phyloP scores from a whole-genome alignment of 2,888 invertebrate genomes.

The Schrankia costaestrigalis region DNA sequence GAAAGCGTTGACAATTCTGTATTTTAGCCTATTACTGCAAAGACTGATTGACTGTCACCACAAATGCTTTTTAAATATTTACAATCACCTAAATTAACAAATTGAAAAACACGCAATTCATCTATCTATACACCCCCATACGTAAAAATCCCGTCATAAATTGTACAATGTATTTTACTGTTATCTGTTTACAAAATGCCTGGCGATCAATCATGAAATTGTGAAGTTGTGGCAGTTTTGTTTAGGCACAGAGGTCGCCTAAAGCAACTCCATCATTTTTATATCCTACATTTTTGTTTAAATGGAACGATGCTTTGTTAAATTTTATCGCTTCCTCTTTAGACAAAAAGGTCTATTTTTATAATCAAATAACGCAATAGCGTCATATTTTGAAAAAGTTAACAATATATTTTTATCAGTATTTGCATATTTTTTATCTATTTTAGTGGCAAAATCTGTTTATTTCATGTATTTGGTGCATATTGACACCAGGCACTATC shows the following conservation, averaged over 20 bases:
- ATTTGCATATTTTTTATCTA: background rate
- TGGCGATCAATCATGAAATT: constrained; percentile 37
- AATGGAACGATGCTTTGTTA: constrained; percentile 9
- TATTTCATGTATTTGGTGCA: too few species aligned
- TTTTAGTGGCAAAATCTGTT: too few species aligned
- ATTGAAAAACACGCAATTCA: constrained; percentile 35
- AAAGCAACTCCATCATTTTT: constrained; percentile 10
- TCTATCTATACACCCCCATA: constrained; percentile 12
- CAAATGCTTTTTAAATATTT: constrained; percentile 22
- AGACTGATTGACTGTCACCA: constrained; percentile 6
- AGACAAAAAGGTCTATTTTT: background rate
- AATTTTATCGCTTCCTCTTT: constrained; percentile 2
- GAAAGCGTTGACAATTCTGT: too few species aligned
- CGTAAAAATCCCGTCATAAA: constrained; percentile 34
- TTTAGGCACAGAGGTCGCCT: constrained; percentile 16
- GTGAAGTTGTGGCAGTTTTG: constrained; percentile 22
- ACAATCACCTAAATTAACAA: constrained; percentile 34
- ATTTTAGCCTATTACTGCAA: too few species aligned
- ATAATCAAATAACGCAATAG: background rate
- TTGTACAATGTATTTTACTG: constrained; percentile 43
- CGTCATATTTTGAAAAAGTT: too few species aligned
- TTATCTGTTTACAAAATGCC: constrained; percentile 34
- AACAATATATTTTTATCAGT: too few species aligned
- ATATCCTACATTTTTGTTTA: constrained; percentile 8
- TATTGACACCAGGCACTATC: too few species aligned